Base-by-base conservation (phyloP, 2,797 vertebrate species). In the Margarornis squamiger region DNA sequence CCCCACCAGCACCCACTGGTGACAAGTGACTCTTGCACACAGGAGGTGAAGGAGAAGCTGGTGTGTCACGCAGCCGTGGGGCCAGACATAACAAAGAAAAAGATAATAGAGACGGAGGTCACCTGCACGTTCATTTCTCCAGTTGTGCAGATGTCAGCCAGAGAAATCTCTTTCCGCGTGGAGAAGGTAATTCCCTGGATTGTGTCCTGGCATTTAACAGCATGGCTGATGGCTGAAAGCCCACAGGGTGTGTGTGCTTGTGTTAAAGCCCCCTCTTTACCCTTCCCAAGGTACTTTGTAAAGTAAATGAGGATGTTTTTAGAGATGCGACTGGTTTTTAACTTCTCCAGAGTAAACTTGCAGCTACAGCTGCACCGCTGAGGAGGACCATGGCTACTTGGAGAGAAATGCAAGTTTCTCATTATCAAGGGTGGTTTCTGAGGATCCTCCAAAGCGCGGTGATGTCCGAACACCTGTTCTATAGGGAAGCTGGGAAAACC, bases 41-140 rank as follows among this genome's bases (percentile, higher is more conserved):
- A 99, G 99, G 71, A 97, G 26, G 98, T 99, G 59, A 97, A 39
- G 55, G 98, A 99, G 88, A 96, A 92, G 72, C 96, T 99, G 81
- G 82, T 98, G 29, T 99, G 99, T 81, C 96, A 97, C 0, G 98
- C 98, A 57, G 59, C 98, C 7, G 88, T 99, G 14, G 98, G 98
- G 9, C 51, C 2, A 96, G 97, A 49, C 92, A 82, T 0, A 20
- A 88, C 65, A 21, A 98, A 91, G 45, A 93, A 97, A n/a, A 90
- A 93, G 62, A 97, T 99, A 79, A 98, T 99, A 97, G 93, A 97
- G 1, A 98, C 98, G 27, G 97, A 98, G 5, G 19, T 99, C 49
- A 97, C 75, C 10, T 99, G 99, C 27, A 91, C 97, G 27, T 99
- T 99, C 22, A 88, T 99, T 49, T 95, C 98, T 4, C 99, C 99